These are phyloP conservation scores for Tangara arthus DNA, from an alignment of 2,797 vertebrate species.

Conservation along the genomic window DNA sequence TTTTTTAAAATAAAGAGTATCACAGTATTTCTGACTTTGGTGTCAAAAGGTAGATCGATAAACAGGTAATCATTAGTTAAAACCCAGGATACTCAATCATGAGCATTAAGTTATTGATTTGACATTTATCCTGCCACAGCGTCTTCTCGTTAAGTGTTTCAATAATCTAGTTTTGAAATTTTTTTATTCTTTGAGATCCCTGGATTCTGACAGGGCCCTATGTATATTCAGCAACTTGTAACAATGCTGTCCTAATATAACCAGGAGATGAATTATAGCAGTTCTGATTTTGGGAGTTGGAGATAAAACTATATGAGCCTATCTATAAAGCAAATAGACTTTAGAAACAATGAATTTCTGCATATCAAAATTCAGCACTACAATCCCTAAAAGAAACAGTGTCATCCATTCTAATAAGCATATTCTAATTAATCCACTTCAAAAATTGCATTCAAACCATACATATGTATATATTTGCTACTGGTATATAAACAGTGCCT, in stretches of 20 bases:
- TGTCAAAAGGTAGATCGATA: neutral
- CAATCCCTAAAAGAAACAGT: neutral
- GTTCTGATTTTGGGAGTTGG: neutral
- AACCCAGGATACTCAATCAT: neutral
- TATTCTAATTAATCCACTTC: neutral
- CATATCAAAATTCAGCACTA: neutral
- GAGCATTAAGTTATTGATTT: slow-evolving; percentile 46
- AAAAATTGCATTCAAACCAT: neutral
- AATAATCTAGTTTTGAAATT: slow-evolving; percentile 46
- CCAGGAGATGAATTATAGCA: neutral
- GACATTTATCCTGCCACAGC: slow-evolving; percentile 26
- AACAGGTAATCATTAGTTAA: slow-evolving; percentile 25
- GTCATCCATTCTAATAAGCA: neutral
- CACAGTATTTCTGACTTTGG: neutral
- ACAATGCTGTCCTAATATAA: slow-evolving; percentile 10
- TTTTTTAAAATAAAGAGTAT: neutral
- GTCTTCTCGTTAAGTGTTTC: slow-evolving; percentile 27
- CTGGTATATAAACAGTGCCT: neutral
- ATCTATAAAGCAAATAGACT: neutral
- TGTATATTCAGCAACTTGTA: neutral
- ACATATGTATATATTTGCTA: neutral
- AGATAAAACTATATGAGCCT: neutral
- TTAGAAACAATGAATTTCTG: neutral
- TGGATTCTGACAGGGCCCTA: neutral
- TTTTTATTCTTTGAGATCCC: neutral